Conservation (phyloP, 92 coral and sea anemone species). For the Umimayanthus chanpuru region DNA sequence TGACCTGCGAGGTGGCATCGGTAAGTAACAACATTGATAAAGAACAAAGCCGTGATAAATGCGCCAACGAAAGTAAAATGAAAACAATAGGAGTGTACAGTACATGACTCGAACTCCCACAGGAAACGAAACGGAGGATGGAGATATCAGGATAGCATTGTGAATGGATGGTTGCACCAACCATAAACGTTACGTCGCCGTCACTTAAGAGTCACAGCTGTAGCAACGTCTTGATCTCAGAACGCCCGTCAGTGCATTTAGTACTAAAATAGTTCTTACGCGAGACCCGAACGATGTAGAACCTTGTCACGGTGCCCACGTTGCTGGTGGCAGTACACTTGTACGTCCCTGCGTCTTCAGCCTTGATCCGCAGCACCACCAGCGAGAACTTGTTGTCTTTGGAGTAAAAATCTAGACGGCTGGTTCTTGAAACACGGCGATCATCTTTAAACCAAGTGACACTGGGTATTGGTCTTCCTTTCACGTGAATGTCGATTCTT, state of each 20-base stretch:
- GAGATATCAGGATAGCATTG: neutral
- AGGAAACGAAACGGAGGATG: neutral
- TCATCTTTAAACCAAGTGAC: conserved; percentile 57
- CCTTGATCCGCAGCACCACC: conserved; percentile 48
- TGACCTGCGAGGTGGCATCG: neutral
- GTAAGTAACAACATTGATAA: neutral
- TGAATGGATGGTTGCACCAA: neutral
- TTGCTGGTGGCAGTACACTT: conserved; percentile 58
- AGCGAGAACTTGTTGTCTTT: conserved; percentile 47
- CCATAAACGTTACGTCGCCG: neutral
- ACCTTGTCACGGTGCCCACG: conserved; percentile 47
- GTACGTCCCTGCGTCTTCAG: conserved; percentile 57
- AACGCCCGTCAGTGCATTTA: neutral
- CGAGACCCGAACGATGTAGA: conserved; percentile 44
- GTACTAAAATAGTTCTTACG: conserved; percentile 33
- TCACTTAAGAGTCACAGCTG: neutral
- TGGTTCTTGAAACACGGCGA: conserved; percentile 42
- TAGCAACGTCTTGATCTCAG: neutral
- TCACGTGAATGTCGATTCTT: conserved; percentile 42
- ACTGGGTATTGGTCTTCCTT: conserved; percentile 60
- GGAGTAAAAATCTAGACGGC: conserved; percentile 43
- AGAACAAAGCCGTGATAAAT: neutral
- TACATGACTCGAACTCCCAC: neutral
- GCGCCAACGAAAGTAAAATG: neutral
- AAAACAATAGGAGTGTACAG: neutral